Conservation (phyloP, 2,797 vertebrate species). For the Psittacula echo region DNA sequence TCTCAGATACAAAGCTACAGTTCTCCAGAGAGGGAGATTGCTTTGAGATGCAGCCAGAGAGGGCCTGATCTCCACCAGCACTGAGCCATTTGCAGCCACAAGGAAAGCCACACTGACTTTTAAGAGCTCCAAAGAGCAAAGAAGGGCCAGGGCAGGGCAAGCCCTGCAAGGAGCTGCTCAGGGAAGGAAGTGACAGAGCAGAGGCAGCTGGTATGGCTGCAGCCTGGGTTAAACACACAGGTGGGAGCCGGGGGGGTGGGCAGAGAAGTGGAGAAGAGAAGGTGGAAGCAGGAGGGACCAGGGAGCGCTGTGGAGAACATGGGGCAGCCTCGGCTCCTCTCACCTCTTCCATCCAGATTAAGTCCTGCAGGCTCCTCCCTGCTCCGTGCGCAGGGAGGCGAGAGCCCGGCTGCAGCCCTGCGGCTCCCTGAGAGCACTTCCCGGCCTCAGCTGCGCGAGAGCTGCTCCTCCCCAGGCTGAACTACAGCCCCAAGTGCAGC, state of each 20-base stretch:
- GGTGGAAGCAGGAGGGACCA: not conserved
- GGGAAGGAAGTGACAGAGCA: too few species aligned
- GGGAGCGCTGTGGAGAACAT: not conserved
- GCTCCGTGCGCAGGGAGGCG: not conserved
- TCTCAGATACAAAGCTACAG: too few species aligned
- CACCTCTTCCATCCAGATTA: not conserved
- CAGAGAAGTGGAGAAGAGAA: not conserved
- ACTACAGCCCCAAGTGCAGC: not conserved
- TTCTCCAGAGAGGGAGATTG: not conserved
- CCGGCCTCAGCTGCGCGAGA: accelerated
- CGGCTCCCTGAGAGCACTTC: too few species aligned
- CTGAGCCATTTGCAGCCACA: not conserved
- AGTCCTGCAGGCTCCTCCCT: not conserved
- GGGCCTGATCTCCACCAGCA: not conserved
- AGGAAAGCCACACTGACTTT: not conserved
- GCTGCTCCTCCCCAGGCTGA: not conserved
- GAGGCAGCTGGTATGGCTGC: too few species aligned
- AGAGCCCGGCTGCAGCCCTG: not conserved
- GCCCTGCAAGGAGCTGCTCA: too few species aligned
- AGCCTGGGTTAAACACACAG: too few species aligned
- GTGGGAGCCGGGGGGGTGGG: not conserved
- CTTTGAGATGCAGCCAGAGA: not conserved
- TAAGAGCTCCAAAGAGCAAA: too few species aligned
- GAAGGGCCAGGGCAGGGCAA: too few species aligned
- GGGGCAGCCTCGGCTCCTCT: not conserved